Base-by-base conservation (phyloP, 2,797 vertebrate species). In the Cheirogaleus major region DNA sequence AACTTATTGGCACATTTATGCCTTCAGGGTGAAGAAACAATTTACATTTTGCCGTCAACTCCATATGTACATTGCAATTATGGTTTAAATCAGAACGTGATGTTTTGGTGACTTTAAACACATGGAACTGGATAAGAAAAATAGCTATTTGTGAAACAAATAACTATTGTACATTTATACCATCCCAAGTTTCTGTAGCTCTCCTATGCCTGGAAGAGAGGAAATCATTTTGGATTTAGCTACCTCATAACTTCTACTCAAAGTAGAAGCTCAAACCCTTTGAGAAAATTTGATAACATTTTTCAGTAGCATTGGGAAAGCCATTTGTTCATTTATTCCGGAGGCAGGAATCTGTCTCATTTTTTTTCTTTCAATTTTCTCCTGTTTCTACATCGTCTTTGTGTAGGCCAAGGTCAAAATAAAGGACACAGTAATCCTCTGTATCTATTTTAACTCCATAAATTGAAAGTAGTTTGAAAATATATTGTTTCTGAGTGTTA, bases 131-230 rank as follows among this genome's bases (percentile, higher is more conserved):
- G 41, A 30, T 50, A 92, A 97, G 45, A 38, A 59, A 89, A 86
- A 23, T 57, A 57, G 55, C 9, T 57, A 57, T 18, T 89, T 89
- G 35, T 27, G 76, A 95, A 82, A 97, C 89, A 96, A 95, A 85
- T 95, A 15, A 67, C 5, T 70, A 1, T 22, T 81, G 2, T 50
- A 30, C n/a, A 97, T 52, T 80, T 70, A 94, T 20, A 70, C 83
- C 75, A 70, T n/a, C 15, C 7, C 90, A 97, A 82, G n/a, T 93
- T 97, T 98, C 90, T 97, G 35, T 23, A 97, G 95, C 91, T 94
- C 83, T 98, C 91, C 48, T 97, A 8, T 81, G 87, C 48, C 75
- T 76, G 78, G 38, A 75, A 97, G 50, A 52, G 83, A 97, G 25
- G 0, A 12, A 89, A 59, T 32, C 85, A 7, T 89, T 95, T 93